Base-by-base conservation (phyloP, 2,797 vertebrate genomes). In the Galagoides demidoff region DNA sequence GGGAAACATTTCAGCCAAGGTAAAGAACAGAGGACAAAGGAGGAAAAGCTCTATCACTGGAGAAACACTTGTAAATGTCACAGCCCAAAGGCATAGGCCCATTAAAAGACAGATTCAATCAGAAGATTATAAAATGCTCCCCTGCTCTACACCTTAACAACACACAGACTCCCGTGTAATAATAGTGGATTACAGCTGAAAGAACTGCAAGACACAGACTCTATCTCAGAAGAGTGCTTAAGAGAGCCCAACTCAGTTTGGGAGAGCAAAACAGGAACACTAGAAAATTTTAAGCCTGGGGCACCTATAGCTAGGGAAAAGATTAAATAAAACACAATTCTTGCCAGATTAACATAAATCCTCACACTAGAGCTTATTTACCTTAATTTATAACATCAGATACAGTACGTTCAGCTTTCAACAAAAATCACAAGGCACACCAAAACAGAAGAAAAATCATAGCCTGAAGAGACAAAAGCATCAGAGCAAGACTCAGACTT, bases 41-140 rank as follows among this genome's bases (percentile, higher is more conserved):
- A 49, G 34, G 52, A 71, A 92, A 92, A 37, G 19, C 16, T 85
- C 71, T 43, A n/a, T 89, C 19, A 43, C 22, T 57, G 43, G 31
- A 79, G 55, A 84, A 95, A 85, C 52, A 43, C 34, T 85, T 73
- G 45, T 31, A 49, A 85, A 92, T 29, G 31, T 71, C 63, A 92
- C 43, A 92, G 37, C 23, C 73, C 34, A 84, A 71, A 89, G 34
- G 43, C 17, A 73, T 73, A 73, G 43, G 29, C 25, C 73, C 63
- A 64, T 85, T 92, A 95, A 92, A 78, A 73, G 45, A 45, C 52
- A 89, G 43, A 85, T 73, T 64, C 71, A 73, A 79, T 92, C 79
- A 89, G 89, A 95, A 57, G 19, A 92, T 73, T 92, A 85, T 55
- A 85, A 89, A 73, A 73, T 85, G 22, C 22, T 10, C 78, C 39